These are phyloP conservation scores for Catharus minimus DNA, from an alignment of 2,113 vertebrate genomes.

Conservation along the genomic window DNA sequence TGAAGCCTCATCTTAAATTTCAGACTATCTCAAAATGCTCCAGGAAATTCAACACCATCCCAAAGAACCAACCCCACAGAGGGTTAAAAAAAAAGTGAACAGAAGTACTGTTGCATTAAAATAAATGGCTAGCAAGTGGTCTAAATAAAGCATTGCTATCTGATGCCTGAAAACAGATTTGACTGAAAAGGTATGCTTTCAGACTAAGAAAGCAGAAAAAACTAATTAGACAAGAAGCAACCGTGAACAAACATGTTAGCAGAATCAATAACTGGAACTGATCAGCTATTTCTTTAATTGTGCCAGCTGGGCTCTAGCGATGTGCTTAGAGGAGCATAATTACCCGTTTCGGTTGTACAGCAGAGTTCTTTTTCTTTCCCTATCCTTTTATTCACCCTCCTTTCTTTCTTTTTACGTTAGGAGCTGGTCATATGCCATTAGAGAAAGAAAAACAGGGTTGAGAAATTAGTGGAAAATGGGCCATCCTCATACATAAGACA, in stretches of 20 bases:
- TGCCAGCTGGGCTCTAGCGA: slow-evolving; percentile 73
- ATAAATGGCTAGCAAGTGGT: slow-evolving; percentile 51
- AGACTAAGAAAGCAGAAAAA: slow-evolving; percentile 79
- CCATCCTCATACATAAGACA: slow-evolving; percentile 42
- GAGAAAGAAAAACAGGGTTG: slow-evolving; percentile 58
- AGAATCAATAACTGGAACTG: slow-evolving; percentile 85
- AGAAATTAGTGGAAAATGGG: slow-evolving; percentile 61
- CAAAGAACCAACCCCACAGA: slow-evolving; percentile 17
- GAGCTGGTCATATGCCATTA: slow-evolving; percentile 60
- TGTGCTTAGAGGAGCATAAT: slow-evolving; percentile 75
- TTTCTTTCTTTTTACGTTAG: slow-evolving; percentile 47
- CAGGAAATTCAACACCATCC: slow-evolving; percentile 46
- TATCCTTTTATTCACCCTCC: slow-evolving; percentile 32
- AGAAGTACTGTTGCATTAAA: slow-evolving; percentile 48
- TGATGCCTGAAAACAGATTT: slow-evolving; percentile 73
- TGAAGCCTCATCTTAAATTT: background rate
- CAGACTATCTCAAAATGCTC: slow-evolving; percentile 1
- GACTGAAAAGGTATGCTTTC: slow-evolving; percentile 79
- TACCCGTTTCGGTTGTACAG: slow-evolving; percentile 55
- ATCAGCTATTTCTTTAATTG: slow-evolving; percentile 85
- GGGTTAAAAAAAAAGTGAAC: slow-evolving; percentile 53
- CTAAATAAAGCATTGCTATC: slow-evolving; percentile 62
- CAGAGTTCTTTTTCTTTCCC: slow-evolving; percentile 54
- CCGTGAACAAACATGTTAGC: slow-evolving; percentile 82
- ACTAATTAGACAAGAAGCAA: slow-evolving; percentile 83